A percentile compares a stretch with the other conserved stretches of the same genome.
These are phyloP conservation scores for Stictonetta naevosa DNA, from an alignment of 2,113 vertebrate species.

Conservation along the genomic window DNA sequence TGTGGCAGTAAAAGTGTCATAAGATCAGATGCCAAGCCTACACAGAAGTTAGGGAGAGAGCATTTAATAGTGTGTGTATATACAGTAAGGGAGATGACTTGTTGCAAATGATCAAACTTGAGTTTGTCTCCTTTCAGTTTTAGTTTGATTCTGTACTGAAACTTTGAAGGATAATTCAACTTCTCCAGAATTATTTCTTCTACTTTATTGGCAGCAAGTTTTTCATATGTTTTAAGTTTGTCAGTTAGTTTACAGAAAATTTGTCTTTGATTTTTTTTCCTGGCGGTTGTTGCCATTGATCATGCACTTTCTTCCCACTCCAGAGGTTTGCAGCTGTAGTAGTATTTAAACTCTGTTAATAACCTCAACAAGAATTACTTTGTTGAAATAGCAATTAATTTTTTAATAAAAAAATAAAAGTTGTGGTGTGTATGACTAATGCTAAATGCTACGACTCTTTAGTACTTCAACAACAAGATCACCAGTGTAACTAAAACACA, in stretches of 20 bases:
- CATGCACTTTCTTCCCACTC: not conserved
- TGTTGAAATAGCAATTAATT: not conserved
- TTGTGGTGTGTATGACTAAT: not conserved
- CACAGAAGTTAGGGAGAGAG: not conserved
- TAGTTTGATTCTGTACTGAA: not conserved
- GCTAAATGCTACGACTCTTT: not conserved
- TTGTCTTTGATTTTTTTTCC: not conserved
- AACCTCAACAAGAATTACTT: not conserved
- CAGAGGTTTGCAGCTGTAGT: not conserved
- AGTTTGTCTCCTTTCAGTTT: not conserved
- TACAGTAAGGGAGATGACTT: not conserved
- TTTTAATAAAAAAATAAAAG: not conserved
- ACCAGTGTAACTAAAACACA: not conserved
- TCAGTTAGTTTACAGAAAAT: not conserved
- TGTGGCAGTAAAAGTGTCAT: not conserved
- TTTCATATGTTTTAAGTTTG: not conserved
- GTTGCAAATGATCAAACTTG: not conserved
- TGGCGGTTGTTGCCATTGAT: not conserved
- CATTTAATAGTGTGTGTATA: fast-evolving
- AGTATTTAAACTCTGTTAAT: conserved; percentile 6
- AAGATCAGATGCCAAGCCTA: not conserved
- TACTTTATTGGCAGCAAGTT: not conserved
- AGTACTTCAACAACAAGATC: not conserved
- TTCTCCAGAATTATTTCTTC: not conserved
- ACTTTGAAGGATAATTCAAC: not conserved